Base-by-base conservation (phyloP, 2,888 invertebrate species). In the Argynnis bischoffii region DNA sequence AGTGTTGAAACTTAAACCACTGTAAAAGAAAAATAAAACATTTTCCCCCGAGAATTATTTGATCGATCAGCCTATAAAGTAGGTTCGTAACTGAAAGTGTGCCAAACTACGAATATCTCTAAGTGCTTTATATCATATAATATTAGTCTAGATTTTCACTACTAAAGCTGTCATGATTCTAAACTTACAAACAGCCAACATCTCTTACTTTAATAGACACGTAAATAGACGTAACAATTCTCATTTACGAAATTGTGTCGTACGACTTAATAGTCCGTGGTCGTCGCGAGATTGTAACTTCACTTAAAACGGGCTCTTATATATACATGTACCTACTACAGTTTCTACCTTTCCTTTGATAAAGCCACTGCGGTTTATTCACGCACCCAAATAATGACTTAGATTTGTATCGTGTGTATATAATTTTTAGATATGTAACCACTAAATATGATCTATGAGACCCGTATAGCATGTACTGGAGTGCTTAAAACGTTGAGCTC, bases 181-280 rank as follows among this genome's bases (percentile, higher is more conserved):
- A 48, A 59, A 48, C 48, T 41, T 41, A 11, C 21, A 1, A 59
- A 31, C 48, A 48, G 48, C 48, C n/a, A 59, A 59, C 59, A 31
- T 59, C 59, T n/a, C 21, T n/a, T 31, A 31, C n/a, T 59, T 59
- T 59, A 59, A 59, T 31, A n/a, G 48, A 11, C 31, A 51, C 50
- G 61, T 51, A 61, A 51, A 51, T 61, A 61, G 61, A 61, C 61
- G 50, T 51, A 51, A 61, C 61, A 51, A 51, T 61, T 61, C 51
- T 61, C 51, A 51, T 61, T 61, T 61, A 51, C 51, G 50, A 61
- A 48, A 59, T 59, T 61, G 51, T 51, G 50, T 61, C 61, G 51
- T 18, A 41, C 47, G 57, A 57, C 51, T 51, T 41, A 51, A 61
- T 61, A 41, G 51, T 59, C 31, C n/a, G 11, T 50, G 50, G 60